Evolutionary conservation across 1,140 invertebrate genomes (phyloP), one percentile per base, ranked within the genome.

Genomic region (Batillaria attramentaria): DNA sequence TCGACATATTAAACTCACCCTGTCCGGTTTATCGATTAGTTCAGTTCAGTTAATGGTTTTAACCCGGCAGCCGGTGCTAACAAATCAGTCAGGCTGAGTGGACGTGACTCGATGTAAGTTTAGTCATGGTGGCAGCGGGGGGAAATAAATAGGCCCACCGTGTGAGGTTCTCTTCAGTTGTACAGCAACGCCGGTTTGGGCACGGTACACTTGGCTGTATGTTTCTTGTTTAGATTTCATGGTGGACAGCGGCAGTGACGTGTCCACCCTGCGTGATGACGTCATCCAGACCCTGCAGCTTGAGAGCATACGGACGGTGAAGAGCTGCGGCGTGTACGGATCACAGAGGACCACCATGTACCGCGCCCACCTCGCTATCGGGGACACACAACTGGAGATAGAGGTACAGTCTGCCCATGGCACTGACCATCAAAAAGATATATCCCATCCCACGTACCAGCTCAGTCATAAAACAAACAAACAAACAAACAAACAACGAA

Each of bases 211-310:
- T n/a, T n/a, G n/a, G n/a, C n/a, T n/a, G 5, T 43, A n/a, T n/a
- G 13, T 37, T 37, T 60, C 41, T 68, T 81, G 72, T 81, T 18
- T 72, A 90, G 89, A 89, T 43, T 90, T 90, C 77, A 90, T 90
- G 89, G 86, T 90, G 5, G 89, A 90, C 82, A 89, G 88, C 10
- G 89, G 89, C 60, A 89, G 88, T 86, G 89, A 90, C 81, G 89
- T 90, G 16, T 86, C 86, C n/a, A 90, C 89, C 42, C 62, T 90
- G 20, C 50, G 85, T 72, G 84, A 88, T 60, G 85, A 86, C 24
- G 79, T 87, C 18, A 70, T 90, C 6, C 72, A 86, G 31, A 70
- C 60, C 24, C 69, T 90, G n/a, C 86, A 88, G 41, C 79, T 89
- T 42, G 85, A 89, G 72, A 54, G 86, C 18, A 69, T 89, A n/a